A percentile compares a stretch with the other conserved stretches of the same genome.
Evolutionary conservation across 2,888 invertebrate species (phyloP).

Genomic region (Alviniconcha strummeri): DNA sequence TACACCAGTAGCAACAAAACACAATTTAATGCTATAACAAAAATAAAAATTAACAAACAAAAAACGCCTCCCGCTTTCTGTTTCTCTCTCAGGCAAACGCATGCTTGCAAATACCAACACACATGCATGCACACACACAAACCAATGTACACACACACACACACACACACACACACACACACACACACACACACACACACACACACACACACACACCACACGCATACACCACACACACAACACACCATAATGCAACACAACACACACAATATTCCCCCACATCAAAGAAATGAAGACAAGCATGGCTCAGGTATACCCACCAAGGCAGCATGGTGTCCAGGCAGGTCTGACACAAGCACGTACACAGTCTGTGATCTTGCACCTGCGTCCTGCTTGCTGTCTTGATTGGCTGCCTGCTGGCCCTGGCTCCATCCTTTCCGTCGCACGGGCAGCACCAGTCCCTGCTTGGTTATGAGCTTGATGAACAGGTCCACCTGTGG

Average conservation of each 20-base stretch:
- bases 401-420: background rate
- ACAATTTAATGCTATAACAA: too few relatives aligned
- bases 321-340: constrained; percentile 20
- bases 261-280: background rate
- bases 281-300: background rate
- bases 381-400: background rate
- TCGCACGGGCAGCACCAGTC: constrained; percentile 21
- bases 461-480: constrained; percentile 21
- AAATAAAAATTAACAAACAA: too few relatives aligned
- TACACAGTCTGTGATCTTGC: constrained; percentile 14
- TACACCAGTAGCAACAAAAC: too few relatives aligned
- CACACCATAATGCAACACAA: background rate
- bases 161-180: background rate
- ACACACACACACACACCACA: background rate
- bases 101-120: too few relatives aligned
- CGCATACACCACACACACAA: background rate
- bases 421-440: background rate
- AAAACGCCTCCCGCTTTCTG: too few relatives aligned
- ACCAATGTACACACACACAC: background rate
- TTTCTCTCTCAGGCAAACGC: too few relatives aligned
- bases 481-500: constrained; percentile 24
- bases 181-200: background rate
- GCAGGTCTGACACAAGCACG: constrained; percentile 3
- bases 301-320: background rate
- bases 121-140: background rate